Evolutionary conservation across 2,888 invertebrate genomes (phyloP).

Genomic region (Margaritifera margaritifera): DNA sequence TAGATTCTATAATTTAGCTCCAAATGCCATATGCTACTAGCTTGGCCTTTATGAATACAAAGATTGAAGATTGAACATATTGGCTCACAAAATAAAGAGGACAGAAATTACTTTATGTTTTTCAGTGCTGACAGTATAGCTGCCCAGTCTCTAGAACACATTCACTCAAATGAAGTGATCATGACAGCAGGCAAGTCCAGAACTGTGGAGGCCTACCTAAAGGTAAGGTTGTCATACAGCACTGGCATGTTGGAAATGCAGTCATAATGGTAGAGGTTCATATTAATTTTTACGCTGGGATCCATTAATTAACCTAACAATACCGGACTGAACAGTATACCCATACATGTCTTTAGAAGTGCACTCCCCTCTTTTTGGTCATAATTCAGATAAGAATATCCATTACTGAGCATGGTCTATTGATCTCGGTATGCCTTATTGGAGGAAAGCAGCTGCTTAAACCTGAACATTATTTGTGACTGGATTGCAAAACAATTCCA

Average conservation of each 20-base stretch:
- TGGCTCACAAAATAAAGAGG: background rate
- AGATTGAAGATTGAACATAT: too few species aligned
- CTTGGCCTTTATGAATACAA: too few species aligned
- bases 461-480: too few species aligned
- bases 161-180: conserved; percentile 92
- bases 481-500: too few species aligned
- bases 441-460: too few species aligned
- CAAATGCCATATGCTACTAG: too few species aligned
- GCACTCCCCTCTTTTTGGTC: too few species aligned
- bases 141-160: conserved; percentile 88
- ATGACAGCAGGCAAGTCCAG: conserved; percentile 81
- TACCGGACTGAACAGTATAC: background rate
- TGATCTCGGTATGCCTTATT: too few species aligned
- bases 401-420: too few species aligned
- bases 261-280: too few species aligned
- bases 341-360: background rate
- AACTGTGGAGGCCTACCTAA: conserved; percentile 89
- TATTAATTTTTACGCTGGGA: background rate
- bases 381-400: too few species aligned
- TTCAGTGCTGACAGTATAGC: conserved; percentile 85
- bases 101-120: background rate
- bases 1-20: too few species aligned
- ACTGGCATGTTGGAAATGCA: background rate
- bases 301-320: background rate
- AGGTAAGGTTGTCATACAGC: conserved; percentile 65